These are phyloP conservation scores for Unio pictorum DNA, from an alignment of 2,888 invertebrate species.

Conservation along the genomic window DNA sequence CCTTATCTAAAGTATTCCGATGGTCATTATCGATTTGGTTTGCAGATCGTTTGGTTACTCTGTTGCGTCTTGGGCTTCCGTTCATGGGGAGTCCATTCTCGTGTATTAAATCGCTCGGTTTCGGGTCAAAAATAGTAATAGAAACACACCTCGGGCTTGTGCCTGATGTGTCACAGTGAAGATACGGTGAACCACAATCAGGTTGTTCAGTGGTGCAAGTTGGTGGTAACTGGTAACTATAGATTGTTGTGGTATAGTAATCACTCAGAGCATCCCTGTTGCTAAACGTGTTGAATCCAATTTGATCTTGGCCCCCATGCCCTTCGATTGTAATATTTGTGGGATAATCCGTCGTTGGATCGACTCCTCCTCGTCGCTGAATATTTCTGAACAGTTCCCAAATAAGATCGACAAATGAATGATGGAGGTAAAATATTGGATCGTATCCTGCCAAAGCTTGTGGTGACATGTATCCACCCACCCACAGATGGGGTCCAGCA, in stretches of 20 bases:
- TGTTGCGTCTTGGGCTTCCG: constrained; percentile 2
- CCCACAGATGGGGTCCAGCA: constrained; percentile 46
- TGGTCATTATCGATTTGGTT: constrained; percentile 6
- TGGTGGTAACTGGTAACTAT: constrained; percentile 53
- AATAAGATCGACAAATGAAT: constrained; percentile 57
- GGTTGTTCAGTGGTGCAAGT: constrained; percentile 39
- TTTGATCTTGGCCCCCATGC: constrained; percentile 41
- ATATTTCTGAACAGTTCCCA: constrained; percentile 56
- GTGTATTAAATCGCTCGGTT: constrained; percentile 20
- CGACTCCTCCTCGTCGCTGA: constrained; percentile 36
- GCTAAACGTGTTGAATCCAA: constrained; percentile 51
- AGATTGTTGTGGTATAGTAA: constrained; percentile 44
- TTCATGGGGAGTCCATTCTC: constrained; percentile 2
- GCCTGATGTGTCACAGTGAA: constrained; percentile 37
- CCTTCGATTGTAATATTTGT: constrained; percentile 28
- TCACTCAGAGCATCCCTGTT: constrained; percentile 48
- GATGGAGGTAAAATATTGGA: constrained; percentile 57
- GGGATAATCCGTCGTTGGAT: constrained; percentile 49
- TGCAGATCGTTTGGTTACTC: neutral
- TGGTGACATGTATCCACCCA: constrained; percentile 56
- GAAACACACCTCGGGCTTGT: constrained; percentile 28
- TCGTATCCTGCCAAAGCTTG: constrained; percentile 58
- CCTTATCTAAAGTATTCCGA: constrained; percentile 4
- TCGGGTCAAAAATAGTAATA: constrained; percentile 32
- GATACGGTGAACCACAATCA: constrained; percentile 49